phyloP scores from a whole-genome alignment of 2,113 vertebrate species.

The Phalacrocorax pelagicus region DNA sequence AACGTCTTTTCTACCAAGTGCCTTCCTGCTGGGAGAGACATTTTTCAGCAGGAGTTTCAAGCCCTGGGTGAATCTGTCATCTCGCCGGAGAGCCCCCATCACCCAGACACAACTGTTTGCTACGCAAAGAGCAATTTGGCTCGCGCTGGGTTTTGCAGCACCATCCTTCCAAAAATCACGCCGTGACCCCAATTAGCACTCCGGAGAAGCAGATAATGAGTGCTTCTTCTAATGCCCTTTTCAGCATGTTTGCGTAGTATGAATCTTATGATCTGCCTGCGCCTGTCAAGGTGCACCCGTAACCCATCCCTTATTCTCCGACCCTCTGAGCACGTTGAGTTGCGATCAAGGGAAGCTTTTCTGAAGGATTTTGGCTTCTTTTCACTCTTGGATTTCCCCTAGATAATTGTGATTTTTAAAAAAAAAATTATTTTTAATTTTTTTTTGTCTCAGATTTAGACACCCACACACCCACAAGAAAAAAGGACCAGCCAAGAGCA shows the following conservation, averaged over 20 bases:
- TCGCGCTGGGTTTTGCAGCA: fast-evolving
- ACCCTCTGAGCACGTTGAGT: background rate
- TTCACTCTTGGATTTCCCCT: background rate
- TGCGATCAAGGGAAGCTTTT: background rate
- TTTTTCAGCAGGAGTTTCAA: background rate
- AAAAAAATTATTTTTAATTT: too few relatives aligned
- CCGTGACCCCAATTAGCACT: background rate
- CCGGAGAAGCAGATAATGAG: background rate
- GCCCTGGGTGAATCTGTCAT: background rate
- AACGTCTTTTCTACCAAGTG: background rate
- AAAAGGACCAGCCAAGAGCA: background rate
- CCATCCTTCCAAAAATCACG: background rate
- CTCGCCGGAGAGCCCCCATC: fast-evolving
- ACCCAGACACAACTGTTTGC: fast-evolving
- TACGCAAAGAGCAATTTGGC: fast-evolving
- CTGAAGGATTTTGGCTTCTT: background rate
- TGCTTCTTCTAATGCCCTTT: background rate
- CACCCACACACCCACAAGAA: background rate
- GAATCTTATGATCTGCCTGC: background rate
- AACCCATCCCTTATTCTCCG: background rate
- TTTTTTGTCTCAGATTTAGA: background rate
- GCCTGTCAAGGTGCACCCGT: background rate
- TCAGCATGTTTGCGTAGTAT: background rate
- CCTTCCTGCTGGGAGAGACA: background rate
- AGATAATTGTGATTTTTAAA: background rate